Evolutionary conservation across 1,140 invertebrate genomes (phyloP).

Genomic region (Cyclina sinensis): DNA sequence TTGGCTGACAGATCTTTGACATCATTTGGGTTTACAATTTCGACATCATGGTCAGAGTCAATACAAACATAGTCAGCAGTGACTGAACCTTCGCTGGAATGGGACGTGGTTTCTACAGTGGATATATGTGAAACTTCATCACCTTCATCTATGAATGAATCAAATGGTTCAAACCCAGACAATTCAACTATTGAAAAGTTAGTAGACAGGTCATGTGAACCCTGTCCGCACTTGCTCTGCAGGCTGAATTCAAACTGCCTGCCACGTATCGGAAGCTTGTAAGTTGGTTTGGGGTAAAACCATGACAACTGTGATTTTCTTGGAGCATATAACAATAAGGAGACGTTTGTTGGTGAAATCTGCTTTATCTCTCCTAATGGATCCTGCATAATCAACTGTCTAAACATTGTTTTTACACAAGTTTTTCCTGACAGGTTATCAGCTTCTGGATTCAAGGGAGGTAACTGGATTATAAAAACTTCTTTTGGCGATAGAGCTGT

Average conservation of each 20-base stretch:
- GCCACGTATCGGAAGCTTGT: slow-evolving; percentile 72
- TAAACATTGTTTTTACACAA: slow-evolving; percentile 76
- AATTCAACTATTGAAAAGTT: slow-evolving; percentile 75
- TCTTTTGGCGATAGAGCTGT: slow-evolving; percentile 82
- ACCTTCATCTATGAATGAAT: slow-evolving; percentile 58
- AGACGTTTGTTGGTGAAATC: slow-evolving; percentile 74
- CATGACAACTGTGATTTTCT: slow-evolving; percentile 70
- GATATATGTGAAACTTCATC: neutral
- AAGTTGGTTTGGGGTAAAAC: slow-evolving; percentile 78
- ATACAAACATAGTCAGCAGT: slow-evolving; percentile 60
- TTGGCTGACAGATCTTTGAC: neutral
- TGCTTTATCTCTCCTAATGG: slow-evolving; percentile 68
- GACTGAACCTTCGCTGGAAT: slow-evolving; percentile 36
- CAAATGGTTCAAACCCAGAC: slow-evolving; percentile 79
- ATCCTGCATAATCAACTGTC: slow-evolving; percentile 78
- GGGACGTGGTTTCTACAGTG: neutral
- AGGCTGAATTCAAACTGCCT: slow-evolving; percentile 71
- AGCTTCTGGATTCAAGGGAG: slow-evolving; percentile 78
- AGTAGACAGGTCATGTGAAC: slow-evolving; percentile 71
- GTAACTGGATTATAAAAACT: slow-evolving; percentile 78
- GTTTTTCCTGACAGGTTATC: slow-evolving; percentile 72
- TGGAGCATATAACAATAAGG: slow-evolving; percentile 75
- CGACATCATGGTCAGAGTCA: slow-evolving; percentile 24
- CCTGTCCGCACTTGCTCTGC: slow-evolving; percentile 61
- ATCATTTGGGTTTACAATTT: neutral